These are phyloP conservation scores for Philotrypesis tridentata DNA, from an alignment of 1,140 invertebrate genomes.

Conservation along the genomic window DNA sequence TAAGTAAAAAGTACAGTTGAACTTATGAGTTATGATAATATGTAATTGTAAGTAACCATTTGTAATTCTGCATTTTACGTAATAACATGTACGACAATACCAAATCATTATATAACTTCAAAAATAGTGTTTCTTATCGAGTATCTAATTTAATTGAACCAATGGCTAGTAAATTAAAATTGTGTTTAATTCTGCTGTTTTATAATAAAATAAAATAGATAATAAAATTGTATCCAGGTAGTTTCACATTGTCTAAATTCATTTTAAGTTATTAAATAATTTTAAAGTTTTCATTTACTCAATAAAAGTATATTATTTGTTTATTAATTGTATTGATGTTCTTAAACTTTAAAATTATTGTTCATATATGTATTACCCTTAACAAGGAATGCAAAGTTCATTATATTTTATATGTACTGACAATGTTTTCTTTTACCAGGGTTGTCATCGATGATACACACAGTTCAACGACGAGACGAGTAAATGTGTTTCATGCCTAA, in stretches of 20 bases:
- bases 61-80: background rate
- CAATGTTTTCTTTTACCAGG: conserved; percentile 41
- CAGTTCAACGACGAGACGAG: conserved; percentile 41
- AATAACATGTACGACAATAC: background rate
- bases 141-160: background rate
- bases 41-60: background rate
- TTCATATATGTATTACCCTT: conserved; percentile 16
- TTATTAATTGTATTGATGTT: no score
- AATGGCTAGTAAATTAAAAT: background rate
- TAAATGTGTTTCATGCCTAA: conserved; percentile 17
- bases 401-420: background rate
- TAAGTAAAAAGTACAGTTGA: background rate
- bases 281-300: background rate
- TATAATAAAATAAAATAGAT: background rate
- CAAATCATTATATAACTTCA: background rate
- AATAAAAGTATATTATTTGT: background rate
- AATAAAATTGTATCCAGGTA: background rate
- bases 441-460: conserved; percentile 36
- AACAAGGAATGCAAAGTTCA: background rate
- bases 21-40: conserved; percentile 16
- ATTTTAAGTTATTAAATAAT: background rate
- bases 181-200: background rate
- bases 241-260: background rate
- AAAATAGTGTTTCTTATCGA: background rate
- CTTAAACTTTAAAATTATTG: background rate